Evolutionary conservation across 2,888 invertebrate genomes (phyloP), one percentile per base, ranked within the genome.

Genomic region (Seira musarum): DNA sequence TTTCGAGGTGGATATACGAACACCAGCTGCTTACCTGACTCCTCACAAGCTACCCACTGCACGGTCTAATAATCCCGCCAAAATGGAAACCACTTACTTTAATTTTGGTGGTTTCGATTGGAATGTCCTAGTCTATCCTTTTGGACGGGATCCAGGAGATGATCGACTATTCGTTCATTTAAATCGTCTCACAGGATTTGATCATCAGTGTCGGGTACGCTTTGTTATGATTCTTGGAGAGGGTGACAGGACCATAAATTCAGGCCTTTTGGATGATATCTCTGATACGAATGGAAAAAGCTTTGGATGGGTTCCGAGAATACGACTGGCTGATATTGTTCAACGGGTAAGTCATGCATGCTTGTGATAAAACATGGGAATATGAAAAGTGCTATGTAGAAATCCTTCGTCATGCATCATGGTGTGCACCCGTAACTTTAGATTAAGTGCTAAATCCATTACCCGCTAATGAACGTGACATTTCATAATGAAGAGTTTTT

Each of bases 91-190:
- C 1, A 90, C 91, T n/a, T 93, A 92, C 87, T 94, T 95, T 88
- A 92, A 93, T 0, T 95, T 94, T 88, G 94, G 94, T 8, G 93
- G 94, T 30, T 94, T 94, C 88, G 95, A 95, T 88, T 95, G 95
- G 95, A 94, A 93, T 87, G 90, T 95, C 63, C 90, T 92, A 1
- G 91, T 93, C 60, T 91, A 90, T 85, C 92, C 91, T 1, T 82
- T 73, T 87, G 75, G 89, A 87, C 22, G 88, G 87, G 80, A 87
- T 65, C 63, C 85, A 49, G 88, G 89, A 67, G 90, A 91, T 85
- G 90, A 88, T 87, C 87, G 91, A 25, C 87, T 91, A 66, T 90
- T 91, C 80, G 90, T 93, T 69, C 92, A 93, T 75, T 89, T 95
- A 53, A 92, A 93, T 87, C 91, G 95, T 69, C 91, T 94, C 73